Conservation (phyloP, 2,797 vertebrate species). For the Dallia pectoralis region DNA sequence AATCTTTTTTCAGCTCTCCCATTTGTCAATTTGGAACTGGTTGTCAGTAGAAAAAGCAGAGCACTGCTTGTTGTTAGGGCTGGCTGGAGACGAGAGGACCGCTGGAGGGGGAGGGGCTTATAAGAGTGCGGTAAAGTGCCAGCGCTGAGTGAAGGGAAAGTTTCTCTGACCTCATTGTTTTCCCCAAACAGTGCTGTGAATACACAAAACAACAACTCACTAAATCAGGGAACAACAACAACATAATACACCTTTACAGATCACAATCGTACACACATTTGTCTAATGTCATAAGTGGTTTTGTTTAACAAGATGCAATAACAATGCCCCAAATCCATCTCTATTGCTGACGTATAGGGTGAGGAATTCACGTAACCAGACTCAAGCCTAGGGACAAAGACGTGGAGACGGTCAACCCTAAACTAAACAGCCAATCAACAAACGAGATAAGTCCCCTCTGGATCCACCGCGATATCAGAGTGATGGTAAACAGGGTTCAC, state of each 20-base stretch:
- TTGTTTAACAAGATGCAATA: neutral
- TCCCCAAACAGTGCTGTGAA: neutral
- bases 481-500: neutral
- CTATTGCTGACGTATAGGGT: neutral
- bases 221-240: neutral
- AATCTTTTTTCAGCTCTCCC: slow-evolving; percentile 57
- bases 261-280: neutral
- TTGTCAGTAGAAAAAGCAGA: slow-evolving; percentile 53
- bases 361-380: neutral
- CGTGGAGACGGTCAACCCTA: slow-evolving; percentile 38
- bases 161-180: neutral
- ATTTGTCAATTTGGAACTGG: slow-evolving; percentile 66
- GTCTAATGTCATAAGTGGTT: neutral
- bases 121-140: slow-evolving; percentile 42
- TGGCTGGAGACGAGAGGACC: slow-evolving; percentile 43
- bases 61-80: slow-evolving; percentile 38
- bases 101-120: slow-evolving; percentile 40
- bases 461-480: neutral
- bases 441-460: slow-evolving; percentile 33
- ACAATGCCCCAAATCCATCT: neutral
- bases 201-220: neutral
- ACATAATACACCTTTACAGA: neutral
- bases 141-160: neutral
- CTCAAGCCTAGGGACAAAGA: neutral
- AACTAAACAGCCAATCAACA: slow-evolving; percentile 47